phyloP scores from a whole-genome alignment of 2,797 vertebrate genomes.

The Thunnus albacares region DNA sequence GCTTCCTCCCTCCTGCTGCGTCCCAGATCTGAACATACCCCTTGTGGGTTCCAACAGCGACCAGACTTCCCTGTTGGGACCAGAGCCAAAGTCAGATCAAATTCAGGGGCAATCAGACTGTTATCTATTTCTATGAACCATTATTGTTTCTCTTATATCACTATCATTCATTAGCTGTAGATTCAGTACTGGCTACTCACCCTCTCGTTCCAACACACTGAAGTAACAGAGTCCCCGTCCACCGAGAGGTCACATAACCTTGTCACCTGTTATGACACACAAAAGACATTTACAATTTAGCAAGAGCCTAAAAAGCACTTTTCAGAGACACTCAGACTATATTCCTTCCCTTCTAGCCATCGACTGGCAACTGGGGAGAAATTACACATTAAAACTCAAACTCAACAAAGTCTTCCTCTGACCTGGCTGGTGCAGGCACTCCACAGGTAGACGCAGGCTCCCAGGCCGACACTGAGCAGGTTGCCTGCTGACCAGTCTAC shows the following conservation, averaged over 20 bases:
- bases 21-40: conserved; percentile 92
- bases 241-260: conserved; percentile 89
- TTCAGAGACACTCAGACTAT: background rate
- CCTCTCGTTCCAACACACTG: conserved; percentile 90
- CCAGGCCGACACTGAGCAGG: conserved; percentile 89
- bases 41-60: conserved; percentile 90
- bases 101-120: background rate
- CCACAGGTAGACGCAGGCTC: conserved; percentile 91
- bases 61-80: conserved; percentile 83
- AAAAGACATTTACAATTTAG: background rate
- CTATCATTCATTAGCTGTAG: background rate
- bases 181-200: conserved; percentile 67
- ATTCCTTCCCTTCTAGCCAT: background rate
- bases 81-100: conserved; percentile 12
- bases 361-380: background rate
- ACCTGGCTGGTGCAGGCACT: conserved; percentile 91
- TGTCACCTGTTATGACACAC: conserved; percentile 81
- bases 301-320: background rate
- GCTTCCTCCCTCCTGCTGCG: conserved; percentile 88
- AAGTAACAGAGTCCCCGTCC: conserved; percentile 90
- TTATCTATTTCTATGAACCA: background rate
- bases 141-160: background rate
- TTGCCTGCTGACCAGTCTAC: conserved; percentile 91
- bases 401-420: background rate
- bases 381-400: background rate